Percentiles rank a stretch among this genome's conserved stretches.
These are phyloP conservation scores for Orbicella faveolata DNA, from an alignment of 64 coral and sea anemone species.

Conservation along the genomic window DNA sequence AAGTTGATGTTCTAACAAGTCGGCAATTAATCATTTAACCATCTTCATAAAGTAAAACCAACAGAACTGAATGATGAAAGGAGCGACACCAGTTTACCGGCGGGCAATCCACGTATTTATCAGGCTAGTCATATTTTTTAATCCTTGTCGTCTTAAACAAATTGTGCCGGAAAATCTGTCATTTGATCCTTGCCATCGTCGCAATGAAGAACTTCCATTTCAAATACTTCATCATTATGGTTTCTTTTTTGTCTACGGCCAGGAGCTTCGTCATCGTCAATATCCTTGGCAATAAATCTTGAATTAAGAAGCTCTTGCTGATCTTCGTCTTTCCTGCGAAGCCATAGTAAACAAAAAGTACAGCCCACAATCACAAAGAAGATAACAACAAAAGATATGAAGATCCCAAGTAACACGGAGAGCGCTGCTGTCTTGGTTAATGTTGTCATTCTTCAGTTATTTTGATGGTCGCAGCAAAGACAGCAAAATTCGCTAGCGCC, in stretches of 20 bases:
- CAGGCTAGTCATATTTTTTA: no score
- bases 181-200: background rate
- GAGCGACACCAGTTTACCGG: no score
- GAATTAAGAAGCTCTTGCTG: background rate
- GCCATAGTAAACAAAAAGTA: background rate
- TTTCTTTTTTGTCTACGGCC: background rate
- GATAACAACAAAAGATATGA: constrained; percentile 6
- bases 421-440: background rate
- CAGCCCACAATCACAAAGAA: background rate
- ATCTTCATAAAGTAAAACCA: no score
- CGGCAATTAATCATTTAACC: no score
- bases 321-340: background rate
- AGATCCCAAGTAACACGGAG: background rate
- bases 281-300: background rate
- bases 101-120: no score
- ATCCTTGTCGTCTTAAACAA: background rate
- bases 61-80: no score
- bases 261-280: background rate
- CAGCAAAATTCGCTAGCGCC: background rate
- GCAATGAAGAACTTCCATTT: constrained; percentile 8
- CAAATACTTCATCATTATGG: background rate
- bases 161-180: background rate
- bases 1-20: no score
- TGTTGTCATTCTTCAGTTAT: background rate
- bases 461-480: no score